These are phyloP conservation scores for Halocynthia roretzi DNA, from an alignment of 23 tunicate species.

Conservation along the genomic window DNA sequence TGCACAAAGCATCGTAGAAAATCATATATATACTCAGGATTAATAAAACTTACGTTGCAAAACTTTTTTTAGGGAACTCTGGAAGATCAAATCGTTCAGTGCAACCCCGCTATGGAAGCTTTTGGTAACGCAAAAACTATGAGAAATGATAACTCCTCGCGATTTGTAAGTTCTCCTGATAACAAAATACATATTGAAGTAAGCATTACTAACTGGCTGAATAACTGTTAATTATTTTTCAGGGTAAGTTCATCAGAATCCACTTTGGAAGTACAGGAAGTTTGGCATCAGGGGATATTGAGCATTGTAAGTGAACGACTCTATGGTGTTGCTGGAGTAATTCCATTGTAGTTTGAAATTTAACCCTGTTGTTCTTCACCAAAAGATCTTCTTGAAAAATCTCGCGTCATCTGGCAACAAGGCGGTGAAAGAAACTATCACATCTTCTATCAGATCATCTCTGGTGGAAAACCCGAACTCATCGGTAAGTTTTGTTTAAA, in stretches of 20 bases:
- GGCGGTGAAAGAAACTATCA: conserved; percentile 90
- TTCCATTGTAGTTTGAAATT: not conserved
- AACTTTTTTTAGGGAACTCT: conserved; percentile 56
- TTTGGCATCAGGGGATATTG: conserved; percentile 95
- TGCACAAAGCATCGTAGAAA: not conserved
- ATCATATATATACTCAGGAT: too few relatives aligned
- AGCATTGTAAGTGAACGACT: conserved; percentile 63
- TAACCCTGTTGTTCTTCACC: too few relatives aligned
- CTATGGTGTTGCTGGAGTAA: not conserved
- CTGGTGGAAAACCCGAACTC: conserved; percentile 83
- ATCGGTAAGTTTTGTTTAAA: conserved; percentile 29
- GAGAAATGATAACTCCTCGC: conserved; percentile 94
- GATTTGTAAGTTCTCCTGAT: conserved; percentile 56
- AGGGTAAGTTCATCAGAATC: conserved; percentile 98
- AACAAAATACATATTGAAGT: not conserved
- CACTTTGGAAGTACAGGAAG: conserved; percentile 92
- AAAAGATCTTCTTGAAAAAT: conserved; percentile 73
- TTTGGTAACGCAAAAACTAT: conserved; percentile 94
- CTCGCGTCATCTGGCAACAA: conserved; percentile 88
- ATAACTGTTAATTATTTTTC: not conserved
- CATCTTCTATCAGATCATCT: conserved; percentile 85
- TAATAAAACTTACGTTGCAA: too few relatives aligned
- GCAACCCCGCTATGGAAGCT: conserved; percentile 97
- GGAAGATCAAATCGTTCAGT: conserved; percentile 92
- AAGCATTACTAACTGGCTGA: not conserved